phyloP scores from a whole-genome alignment of 1,140 invertebrate species.

The Lepidurus packardi region DNA sequence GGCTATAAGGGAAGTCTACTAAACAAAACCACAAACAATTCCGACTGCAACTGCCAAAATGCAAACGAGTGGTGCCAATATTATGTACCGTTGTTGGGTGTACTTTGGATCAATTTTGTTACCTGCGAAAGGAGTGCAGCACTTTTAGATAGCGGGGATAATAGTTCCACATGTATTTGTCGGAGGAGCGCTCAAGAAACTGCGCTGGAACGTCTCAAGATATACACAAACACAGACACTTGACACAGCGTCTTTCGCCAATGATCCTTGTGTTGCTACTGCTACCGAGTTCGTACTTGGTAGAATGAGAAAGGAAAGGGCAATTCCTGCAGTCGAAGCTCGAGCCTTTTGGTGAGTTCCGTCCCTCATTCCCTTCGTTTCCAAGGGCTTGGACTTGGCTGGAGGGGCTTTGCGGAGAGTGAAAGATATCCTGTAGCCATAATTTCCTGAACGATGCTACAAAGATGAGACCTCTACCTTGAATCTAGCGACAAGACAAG shows the following conservation, averaged over 20 bases:
- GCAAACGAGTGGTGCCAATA: too few relatives aligned
- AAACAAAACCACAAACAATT: too few relatives aligned
- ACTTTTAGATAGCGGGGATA: too few relatives aligned
- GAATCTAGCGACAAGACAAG: background rate
- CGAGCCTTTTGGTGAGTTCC: background rate
- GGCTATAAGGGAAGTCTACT: background rate
- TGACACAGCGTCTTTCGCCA: background rate
- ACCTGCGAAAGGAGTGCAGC: too few relatives aligned
- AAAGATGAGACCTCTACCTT: background rate
- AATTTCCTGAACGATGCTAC: background rate
- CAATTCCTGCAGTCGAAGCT: background rate
- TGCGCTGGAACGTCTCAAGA: too few relatives aligned
- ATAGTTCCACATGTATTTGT: too few relatives aligned
- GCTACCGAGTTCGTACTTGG: background rate
- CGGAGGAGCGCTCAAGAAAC: too few relatives aligned
- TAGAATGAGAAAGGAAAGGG: background rate
- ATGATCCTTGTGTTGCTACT: constrained; percentile 12
- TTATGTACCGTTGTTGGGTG: too few relatives aligned
- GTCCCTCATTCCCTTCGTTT: background rate
- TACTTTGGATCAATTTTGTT: too few relatives aligned
- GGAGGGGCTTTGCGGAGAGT: constrained; percentile 10
- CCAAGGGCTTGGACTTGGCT: constrained; percentile 5
- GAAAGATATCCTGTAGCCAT: constrained; percentile 4
- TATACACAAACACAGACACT: too few relatives aligned
- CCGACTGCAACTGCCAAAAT: too few relatives aligned